phyloP scores from a whole-genome alignment of 1,140 invertebrate species.

The Polyergus mexicanus region DNA sequence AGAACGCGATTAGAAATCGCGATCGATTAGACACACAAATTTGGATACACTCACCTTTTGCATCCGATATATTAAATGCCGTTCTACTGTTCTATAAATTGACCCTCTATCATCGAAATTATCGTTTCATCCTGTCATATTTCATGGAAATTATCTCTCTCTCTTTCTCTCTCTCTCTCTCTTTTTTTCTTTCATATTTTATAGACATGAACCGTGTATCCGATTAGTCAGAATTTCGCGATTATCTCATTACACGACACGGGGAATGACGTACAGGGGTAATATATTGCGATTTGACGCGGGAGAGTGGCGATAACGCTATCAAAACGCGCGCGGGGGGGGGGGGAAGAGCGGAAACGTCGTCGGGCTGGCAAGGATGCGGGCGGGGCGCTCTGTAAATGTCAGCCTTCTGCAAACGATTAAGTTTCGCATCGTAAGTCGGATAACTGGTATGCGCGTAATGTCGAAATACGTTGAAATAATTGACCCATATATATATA shows the following conservation, averaged over 20 bases:
- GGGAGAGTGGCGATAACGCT: conserved; percentile 16
- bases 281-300: conserved; percentile 1
- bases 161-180: conserved; percentile 1
- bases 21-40: background rate
- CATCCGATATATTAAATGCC: background rate
- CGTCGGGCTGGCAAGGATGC: background rate
- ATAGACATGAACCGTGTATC: background rate
- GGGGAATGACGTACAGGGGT: background rate
- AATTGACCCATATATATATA: conserved; percentile 76
- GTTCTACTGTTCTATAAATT: background rate
- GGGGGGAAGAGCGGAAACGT: background rate
- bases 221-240: conserved; percentile 14
- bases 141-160: background rate
- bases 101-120: background rate
- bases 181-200: background rate
- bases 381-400: conserved; percentile 3
- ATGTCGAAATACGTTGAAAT: conserved; percentile 77
- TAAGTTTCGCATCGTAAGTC: conserved; percentile 64
- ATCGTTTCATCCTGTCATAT: background rate
- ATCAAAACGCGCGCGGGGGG: conserved; percentile 11
- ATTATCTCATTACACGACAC: conserved; percentile 29
- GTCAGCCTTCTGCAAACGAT: conserved; percentile 70
- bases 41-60: background rate
- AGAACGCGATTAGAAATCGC: background rate
- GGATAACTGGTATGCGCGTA: conserved; percentile 69